phyloP scores from a whole-genome alignment of 1,140 invertebrate genomes.

The Aphelenchoides besseyi region DNA sequence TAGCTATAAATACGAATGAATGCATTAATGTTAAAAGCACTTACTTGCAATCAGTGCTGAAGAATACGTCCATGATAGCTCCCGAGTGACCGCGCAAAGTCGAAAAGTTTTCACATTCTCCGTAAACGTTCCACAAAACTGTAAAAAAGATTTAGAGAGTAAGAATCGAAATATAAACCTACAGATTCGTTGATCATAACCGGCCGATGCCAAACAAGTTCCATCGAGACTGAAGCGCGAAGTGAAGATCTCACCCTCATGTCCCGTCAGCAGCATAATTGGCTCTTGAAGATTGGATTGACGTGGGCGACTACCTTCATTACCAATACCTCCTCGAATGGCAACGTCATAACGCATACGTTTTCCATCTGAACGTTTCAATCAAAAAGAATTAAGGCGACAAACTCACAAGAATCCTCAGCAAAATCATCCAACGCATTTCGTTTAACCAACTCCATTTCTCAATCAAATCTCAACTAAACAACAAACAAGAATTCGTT shows the following conservation, averaged over 20 bases:
- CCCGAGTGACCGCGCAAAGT: constrained; percentile 85
- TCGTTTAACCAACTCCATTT: constrained; percentile 8
- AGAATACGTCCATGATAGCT: constrained; percentile 91
- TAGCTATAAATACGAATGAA: constrained; percentile 65
- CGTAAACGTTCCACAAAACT: constrained; percentile 96
- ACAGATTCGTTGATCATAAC: constrained; percentile 96
- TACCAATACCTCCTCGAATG: neutral
- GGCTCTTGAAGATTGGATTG: constrained; percentile 69
- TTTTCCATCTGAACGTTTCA: constrained; percentile 14
- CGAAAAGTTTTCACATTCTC: constrained; percentile 94
- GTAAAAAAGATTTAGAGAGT: constrained; percentile 57
- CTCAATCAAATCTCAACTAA: neutral
- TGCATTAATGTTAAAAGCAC: neutral
- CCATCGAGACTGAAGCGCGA: constrained; percentile 93
- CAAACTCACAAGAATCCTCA: neutral
- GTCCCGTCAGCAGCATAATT: constrained; percentile 93
- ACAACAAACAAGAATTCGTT: neutral
- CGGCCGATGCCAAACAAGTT: constrained; percentile 83
- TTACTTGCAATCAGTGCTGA: constrained; percentile 80
- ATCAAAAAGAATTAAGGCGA: neutral
- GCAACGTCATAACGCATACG: neutral
- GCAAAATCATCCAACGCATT: neutral
- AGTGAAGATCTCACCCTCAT: constrained; percentile 90
- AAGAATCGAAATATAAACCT: constrained; percentile 65
- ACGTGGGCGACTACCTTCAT: neutral